Evolutionary conservation across 2,888 invertebrate species (phyloP), one percentile per base, ranked within the genome.

Genomic region (Monochamus alternatus): DNA sequence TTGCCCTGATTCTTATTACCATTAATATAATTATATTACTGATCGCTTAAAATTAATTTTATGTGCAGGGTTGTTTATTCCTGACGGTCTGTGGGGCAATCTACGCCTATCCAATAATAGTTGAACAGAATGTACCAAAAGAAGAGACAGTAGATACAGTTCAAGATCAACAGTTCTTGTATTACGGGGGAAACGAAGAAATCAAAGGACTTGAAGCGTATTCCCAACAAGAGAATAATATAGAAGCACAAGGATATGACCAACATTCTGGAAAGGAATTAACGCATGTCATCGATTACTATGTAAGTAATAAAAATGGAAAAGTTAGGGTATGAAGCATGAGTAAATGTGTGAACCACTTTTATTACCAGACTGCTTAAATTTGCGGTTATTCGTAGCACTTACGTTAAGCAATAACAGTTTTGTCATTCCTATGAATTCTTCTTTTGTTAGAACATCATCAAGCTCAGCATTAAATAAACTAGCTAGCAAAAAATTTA

Each of bases 71-170:
- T 64, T 58, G 65, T 68, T 9, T 76, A 14, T 14, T 76, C 5
- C 63, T 69, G 10, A 32, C 76, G 14, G 69, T 64, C 22, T 38
- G 73, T 47, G 77, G 66, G 52, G 52, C 70, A 55, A 51, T 75
- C 3, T 55, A 70, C 7, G 38, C 1, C 12, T 78, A 77, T 51
- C 76, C 81, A 7, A 79, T 79, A 63, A 78, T 81, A 67, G 67
- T 82, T 1, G 77, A 80, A 31, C 78, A 82, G 59, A 75, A 81
- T n/a, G 55, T 66, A 3, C 73, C 74, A 75, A 77, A 81, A 63
- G 76, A 75, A 9, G 70, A 74, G 55, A 72, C 75, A 30, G 78
- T 52, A 14, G 69, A 52, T 9, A 77, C 68, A 8, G 75, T 77
- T 9, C 79, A 81, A 38, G 78, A 79, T 58, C 51, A 74, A 3